Conservation (phyloP, 1,140 invertebrate species). For the Rhysida immarginata region DNA sequence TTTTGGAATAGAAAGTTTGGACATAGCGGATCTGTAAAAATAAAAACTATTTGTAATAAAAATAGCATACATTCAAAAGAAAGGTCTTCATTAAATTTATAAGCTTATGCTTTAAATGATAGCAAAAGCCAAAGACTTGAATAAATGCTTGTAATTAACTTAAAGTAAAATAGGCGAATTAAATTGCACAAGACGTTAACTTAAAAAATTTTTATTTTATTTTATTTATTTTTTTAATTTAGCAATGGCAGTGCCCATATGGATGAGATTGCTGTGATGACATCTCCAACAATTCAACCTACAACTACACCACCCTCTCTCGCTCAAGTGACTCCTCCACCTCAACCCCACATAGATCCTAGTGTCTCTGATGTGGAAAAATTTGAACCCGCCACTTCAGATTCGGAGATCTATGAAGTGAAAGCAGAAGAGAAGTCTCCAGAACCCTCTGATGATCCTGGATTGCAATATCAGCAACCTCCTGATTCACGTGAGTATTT, state of each 20-base stretch:
- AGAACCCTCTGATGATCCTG: neutral
- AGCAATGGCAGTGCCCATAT: conserved; percentile 25
- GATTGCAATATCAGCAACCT: neutral
- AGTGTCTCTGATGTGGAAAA: conserved; percentile 17
- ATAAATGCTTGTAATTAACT: no score
- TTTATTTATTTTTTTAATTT: no score
- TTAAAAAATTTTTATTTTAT: no score
- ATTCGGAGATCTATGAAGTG: conserved; percentile 19
- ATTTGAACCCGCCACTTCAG: conserved; percentile 17
- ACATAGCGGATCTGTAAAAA: no score
- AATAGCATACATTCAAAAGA: no score
- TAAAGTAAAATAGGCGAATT: no score
- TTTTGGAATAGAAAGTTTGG: no score
- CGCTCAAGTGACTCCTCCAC: conserved; percentile 4
- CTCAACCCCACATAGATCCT: neutral
- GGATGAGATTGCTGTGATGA: conserved; percentile 18
- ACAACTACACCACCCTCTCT: neutral
- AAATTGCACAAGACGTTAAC: no score
- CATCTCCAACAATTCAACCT: conserved; percentile 14
- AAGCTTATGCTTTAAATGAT: no score
- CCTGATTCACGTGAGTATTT: neutral
- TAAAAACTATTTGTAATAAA: no score
- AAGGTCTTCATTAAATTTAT: no score
- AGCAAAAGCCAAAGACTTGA: no score
- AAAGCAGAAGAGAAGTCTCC: conserved; percentile 9